Evolutionary conservation across 2,113 vertebrate genomes (phyloP).

Genomic region (Aix galericulata): DNA sequence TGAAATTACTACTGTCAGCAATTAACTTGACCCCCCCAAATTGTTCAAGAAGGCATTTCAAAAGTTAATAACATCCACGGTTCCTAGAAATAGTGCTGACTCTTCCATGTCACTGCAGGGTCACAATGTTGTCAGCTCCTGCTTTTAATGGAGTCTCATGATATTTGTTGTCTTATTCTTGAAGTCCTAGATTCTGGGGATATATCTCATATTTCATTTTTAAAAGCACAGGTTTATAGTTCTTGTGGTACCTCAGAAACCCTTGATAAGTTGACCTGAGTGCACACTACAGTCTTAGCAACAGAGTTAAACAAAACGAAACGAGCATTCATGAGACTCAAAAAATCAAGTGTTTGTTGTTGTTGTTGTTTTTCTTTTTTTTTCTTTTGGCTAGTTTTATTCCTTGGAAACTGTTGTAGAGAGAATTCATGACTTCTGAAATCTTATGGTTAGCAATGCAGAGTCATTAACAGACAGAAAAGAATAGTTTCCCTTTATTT

Average conservation of each 20-base stretch:
- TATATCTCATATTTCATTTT: neutral
- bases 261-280: neutral
- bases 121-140: conserved; percentile 20
- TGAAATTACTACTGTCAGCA: conserved; percentile 3
- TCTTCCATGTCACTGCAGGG: conserved; percentile 20
- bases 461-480: neutral
- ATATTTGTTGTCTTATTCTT: neutral
- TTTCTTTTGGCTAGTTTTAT: neutral
- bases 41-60: neutral
- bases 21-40: neutral
- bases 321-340: neutral
- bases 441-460: neutral
- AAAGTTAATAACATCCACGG: neutral
- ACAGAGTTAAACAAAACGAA: conserved; percentile 8
- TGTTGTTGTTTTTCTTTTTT: too few relatives aligned
- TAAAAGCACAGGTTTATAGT: neutral
- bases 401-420: neutral
- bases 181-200: neutral
- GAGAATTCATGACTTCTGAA: conserved; percentile 5
- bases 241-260: neutral
- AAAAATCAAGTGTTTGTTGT: neutral
- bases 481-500: neutral
- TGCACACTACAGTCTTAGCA: neutral
- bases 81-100: neutral
- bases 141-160: conserved; percentile 31